Percentiles rank a stretch among this genome's conserved stretches.
phyloP scores from a whole-genome alignment of 92 coral and sea anemone genomes.

The Meandrina meandrites region DNA sequence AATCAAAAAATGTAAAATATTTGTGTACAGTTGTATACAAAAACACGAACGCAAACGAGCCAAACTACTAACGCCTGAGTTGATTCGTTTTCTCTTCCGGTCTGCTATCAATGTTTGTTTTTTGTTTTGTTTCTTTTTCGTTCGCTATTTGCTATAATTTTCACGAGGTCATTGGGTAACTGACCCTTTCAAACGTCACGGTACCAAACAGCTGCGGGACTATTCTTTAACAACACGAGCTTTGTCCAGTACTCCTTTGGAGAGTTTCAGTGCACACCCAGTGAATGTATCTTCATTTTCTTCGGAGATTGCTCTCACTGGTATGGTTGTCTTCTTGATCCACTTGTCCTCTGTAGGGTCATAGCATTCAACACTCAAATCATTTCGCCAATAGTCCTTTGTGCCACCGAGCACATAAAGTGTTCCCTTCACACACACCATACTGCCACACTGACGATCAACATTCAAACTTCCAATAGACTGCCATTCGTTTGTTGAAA shows the following conservation, averaged over 20 bases:
- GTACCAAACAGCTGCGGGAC: background rate
- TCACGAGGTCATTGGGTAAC: no score
- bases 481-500: constrained; percentile 8
- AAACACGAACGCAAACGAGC: no score
- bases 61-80: no score
- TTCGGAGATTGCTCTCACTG: background rate
- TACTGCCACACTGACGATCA: background rate
- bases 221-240: background rate
- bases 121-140: no score
- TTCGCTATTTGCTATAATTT: no score
- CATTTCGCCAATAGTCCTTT: background rate
- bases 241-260: constrained; percentile 17
- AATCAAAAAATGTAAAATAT: no score
- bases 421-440: constrained; percentile 7
- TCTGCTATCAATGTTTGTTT: no score
- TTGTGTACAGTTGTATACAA: no score
- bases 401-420: background rate
- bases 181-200: no score
- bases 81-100: no score
- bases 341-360: constrained; percentile 1
- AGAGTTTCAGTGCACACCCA: constrained; percentile 12
- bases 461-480: background rate
- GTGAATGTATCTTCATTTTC: background rate
- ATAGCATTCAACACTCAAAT: constrained; percentile 5
- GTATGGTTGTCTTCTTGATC: constrained; percentile 18